Evolutionary conservation across 2,888 invertebrate genomes (phyloP), one percentile per base, ranked within the genome.

Genomic region (Diplolepis rosae): DNA sequence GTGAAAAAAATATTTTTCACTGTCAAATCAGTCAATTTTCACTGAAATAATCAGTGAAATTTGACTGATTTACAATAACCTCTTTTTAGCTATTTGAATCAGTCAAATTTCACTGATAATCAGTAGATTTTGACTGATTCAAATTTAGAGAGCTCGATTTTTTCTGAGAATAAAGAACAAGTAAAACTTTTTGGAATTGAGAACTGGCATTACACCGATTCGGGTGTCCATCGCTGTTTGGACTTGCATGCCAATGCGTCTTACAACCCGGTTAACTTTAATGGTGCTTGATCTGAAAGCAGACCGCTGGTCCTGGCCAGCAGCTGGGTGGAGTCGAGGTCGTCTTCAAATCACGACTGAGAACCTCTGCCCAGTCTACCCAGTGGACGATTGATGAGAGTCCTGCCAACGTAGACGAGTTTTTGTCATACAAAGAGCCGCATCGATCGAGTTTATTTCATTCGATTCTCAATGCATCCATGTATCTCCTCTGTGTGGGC

Each of bases 391-490:
- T 79, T 80, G 79, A 83, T 82, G 80, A 74, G 72, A 72, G 77
- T 73, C 66, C 75, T 74, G 80, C 77, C 79, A 76, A 75, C 79
- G 79, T 82, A 86, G 88, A 87, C 88, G 86, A 88, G 88, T 88
- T 88, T 88, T 88, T 88, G 86, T 77, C 76, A 76, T 56, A 69
- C 76, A 73, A 75, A 73, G 75, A 77, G 80, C 75, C 78, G 75
- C 78, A 71, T 66, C 66, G 66, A 79, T 79, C 77, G 77, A 82
- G 82, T 85, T 85, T 84, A 85, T 85, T 87, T 84, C 80, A 82
- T 80, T 78, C 71, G 77, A 74, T 68, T 74, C 73, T 79, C 39
- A 18, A 54, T 54, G 30, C 32, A 54, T 54, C 11, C 54, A 32
- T 54, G 18, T 32, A 54, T 35, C 61, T 61, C 61, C n/a, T 9